Evolutionary conservation across 2,888 invertebrate genomes (phyloP), one percentile per base, ranked within the genome.

Genomic region (Drosophila fulvimacula): DNA sequence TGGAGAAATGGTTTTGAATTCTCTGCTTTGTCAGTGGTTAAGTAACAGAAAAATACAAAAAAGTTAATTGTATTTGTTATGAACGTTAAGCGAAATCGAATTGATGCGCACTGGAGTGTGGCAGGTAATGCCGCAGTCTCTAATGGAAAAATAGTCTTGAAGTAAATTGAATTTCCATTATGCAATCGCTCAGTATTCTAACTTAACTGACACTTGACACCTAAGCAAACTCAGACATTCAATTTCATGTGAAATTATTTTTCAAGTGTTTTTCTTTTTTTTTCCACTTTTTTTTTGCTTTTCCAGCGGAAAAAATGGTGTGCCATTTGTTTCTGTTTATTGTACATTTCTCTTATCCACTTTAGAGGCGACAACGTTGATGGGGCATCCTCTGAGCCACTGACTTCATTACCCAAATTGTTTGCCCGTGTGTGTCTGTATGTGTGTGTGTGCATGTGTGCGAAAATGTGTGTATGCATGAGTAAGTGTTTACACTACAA

Each of bases 211-310:
- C 82, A 81, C 81, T 81, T 81, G 81, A 81, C 81, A 81, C 81
- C 81, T 79, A 74, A 79, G 73, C 82, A 79, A 81, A 81, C 74
- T 79, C 79, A 81, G 76, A 79, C 81, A 81, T 81, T 81, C 81
- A 79, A 81, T 81, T 81, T 79, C 82, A 81, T 81, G 81, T 81
- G 73, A 81, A 81, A 81, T 81, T 81, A 81, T 81, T 81, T 81
- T 66, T 59, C 32, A 78, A 63, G 48, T 75, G 66, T 77, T 74
- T 74, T 68, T 15, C 7, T 57, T 62, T 46, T 30, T 59, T 53
- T n/a, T 19, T n/a, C 19, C 24, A 70, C 65, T 63, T 51, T 39
- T 36, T 61, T 52, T 38, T 52, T 9, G 19, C 34, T 48, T 46
- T 42, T 65, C 19, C 60, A 53, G 73, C 46, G 52, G 19, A 66